Conservation (phyloP, 2,888 invertebrate genomes). For the Harpagoxenus sublaevis region DNA sequence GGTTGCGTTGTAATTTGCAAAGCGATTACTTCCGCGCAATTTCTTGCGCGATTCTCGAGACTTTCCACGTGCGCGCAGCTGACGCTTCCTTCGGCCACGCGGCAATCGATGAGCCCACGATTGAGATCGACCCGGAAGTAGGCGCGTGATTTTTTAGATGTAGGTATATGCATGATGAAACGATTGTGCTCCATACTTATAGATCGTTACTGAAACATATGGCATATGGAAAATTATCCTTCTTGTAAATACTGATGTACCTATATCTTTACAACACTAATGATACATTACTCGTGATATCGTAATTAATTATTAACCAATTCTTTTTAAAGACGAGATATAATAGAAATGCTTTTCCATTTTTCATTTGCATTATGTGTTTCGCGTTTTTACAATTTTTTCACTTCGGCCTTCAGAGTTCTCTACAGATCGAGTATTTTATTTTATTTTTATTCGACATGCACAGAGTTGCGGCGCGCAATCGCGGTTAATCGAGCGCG, state of each 20-base stretch:
- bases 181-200: background rate
- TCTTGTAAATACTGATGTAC: background rate
- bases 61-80: conserved; percentile 35
- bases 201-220: conserved; percentile 10
- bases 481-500: conserved; percentile 40
- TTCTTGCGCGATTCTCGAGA: conserved; percentile 49
- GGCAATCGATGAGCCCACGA: conserved; percentile 39
- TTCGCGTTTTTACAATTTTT: background rate
- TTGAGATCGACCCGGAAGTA: conserved; percentile 41
- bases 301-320: background rate
- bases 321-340: background rate
- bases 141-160: conserved; percentile 11
- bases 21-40: conserved; percentile 50
- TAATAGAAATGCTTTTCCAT: background rate
- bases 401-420: background rate
- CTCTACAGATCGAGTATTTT: background rate
- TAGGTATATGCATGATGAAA: background rate
- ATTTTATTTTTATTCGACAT: conserved; percentile 24
- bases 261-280: background rate
- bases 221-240: background rate
- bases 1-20: conserved; percentile 51
- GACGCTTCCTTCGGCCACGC: conserved; percentile 26
- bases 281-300: background rate
- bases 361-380: background rate
- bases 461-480: background rate